Evolutionary conservation across 2,888 invertebrate genomes (phyloP).

Genomic region (Dryococelus australis): DNA sequence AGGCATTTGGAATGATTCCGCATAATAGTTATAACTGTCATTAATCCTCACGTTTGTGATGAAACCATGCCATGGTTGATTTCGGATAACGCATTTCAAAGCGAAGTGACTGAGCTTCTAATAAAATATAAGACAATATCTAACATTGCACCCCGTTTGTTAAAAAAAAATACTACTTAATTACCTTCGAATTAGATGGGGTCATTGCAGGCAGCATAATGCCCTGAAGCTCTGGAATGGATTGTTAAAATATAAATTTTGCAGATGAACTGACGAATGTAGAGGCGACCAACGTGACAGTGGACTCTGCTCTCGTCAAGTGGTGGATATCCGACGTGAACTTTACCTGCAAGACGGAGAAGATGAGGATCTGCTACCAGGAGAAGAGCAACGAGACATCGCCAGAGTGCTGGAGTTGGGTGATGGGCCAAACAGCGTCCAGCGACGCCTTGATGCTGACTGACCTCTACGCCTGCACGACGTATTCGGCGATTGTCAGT

Average conservation of each 20-base stretch:
- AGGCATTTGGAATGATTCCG: no score
- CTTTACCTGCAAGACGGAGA: neutral
- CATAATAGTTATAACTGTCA: no score
- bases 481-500: neutral
- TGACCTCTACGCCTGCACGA: neutral
- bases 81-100: no score
- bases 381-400: neutral
- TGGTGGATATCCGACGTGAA: constrained; percentile 8
- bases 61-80: no score
- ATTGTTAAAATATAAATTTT: neutral
- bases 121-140: no score
- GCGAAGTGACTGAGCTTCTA: no score
- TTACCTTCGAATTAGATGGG: no score
- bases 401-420: neutral
- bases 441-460: neutral
- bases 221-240: no score
- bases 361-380: constrained; percentile 1
- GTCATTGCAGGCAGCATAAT: no score
- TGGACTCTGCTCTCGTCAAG: neutral
- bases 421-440: neutral
- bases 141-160: no score
- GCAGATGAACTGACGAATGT: neutral
- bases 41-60: no score
- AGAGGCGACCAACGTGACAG: neutral
- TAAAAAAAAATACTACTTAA: no score